phyloP scores from a whole-genome alignment of 2,797 vertebrate species.

The Peromyscus nudipes region DNA sequence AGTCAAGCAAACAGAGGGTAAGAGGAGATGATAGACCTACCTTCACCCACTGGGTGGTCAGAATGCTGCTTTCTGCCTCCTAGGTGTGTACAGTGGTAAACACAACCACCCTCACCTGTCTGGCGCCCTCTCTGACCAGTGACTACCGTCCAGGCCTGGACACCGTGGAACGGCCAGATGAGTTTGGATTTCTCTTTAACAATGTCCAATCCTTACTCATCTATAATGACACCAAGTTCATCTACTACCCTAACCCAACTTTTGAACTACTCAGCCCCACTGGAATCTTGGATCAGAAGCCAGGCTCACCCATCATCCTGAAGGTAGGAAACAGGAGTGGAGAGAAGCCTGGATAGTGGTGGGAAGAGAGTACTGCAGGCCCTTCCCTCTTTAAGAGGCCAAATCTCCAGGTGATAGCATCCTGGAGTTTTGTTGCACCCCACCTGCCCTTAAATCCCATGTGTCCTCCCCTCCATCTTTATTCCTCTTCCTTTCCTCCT shows the following conservation, averaged over 20 bases:
- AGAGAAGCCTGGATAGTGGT: fast-evolving
- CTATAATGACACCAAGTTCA: conserved; percentile 98
- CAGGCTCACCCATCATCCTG: conserved; percentile 97
- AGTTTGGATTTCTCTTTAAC: conserved; percentile 99
- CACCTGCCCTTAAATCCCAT: no score
- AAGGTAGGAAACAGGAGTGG: conserved; percentile 90
- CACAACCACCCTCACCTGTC: conserved; percentile 94
- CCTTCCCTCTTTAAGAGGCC: not conserved
- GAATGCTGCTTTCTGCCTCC: not conserved
- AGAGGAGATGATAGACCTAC: fast-evolving
- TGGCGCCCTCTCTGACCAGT: conserved; percentile 93
- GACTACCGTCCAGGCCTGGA: conserved; percentile 94
- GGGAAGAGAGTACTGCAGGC: no score
- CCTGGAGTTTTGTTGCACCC: not conserved
- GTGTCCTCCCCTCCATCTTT: no score
- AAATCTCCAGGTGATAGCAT: fast-evolving
- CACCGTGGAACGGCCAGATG: conserved; percentile 94
- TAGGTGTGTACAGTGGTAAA: conserved; percentile 96
- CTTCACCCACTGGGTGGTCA: not conserved
- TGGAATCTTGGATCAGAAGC: conserved; percentile 97
- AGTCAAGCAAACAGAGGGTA: not conserved
- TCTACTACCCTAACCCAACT: conserved; percentile 97
- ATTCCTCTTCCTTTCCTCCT: not conserved
- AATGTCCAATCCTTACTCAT: conserved; percentile 96
- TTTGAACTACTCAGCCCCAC: conserved; percentile 95